Conservation (phyloP, 2,888 invertebrate genomes). For the Trypoxylon attenuatum region DNA sequence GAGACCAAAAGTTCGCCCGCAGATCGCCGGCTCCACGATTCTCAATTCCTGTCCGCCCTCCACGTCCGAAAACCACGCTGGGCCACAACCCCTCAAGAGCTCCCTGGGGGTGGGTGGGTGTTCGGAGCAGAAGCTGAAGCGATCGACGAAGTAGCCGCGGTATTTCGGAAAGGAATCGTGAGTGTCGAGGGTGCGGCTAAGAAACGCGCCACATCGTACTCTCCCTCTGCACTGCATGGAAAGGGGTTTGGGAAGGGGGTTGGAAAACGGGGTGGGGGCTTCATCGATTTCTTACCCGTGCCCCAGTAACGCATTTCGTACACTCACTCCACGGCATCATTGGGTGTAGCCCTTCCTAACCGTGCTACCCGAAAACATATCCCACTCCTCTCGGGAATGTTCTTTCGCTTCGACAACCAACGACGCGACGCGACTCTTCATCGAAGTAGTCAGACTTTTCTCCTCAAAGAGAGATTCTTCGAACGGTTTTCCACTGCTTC, state of each 20-base stretch:
- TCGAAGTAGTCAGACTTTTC: no score
- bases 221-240: slow-evolving; percentile 50
- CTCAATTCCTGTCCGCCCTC: no score
- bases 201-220: slow-evolving; percentile 39
- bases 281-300: slow-evolving; percentile 73
- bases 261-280: slow-evolving; percentile 61
- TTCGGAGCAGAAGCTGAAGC: slow-evolving; percentile 6
- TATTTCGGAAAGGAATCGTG: slow-evolving; percentile 54
- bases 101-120: no score
- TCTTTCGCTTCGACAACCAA: slow-evolving; percentile 7
- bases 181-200: slow-evolving; percentile 62
- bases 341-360: slow-evolving; percentile 51
- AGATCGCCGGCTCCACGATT: no score
- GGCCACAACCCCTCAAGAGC: no score
- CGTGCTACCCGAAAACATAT: slow-evolving; percentile 24
- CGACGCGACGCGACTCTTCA: slow-evolving; percentile 1
- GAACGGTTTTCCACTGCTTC: no score
- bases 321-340: slow-evolving; percentile 40
- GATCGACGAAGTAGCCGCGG: no score
- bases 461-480: no score
- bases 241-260: slow-evolving; percentile 38
- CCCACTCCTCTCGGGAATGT: neutral
- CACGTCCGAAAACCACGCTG: no score
- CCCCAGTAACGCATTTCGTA: slow-evolving; percentile 69
- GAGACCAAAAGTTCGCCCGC: neutral